These are phyloP conservation scores for Cervus canadensis DNA, from an alignment of 2,113 vertebrate genomes.

Conservation along the genomic window DNA sequence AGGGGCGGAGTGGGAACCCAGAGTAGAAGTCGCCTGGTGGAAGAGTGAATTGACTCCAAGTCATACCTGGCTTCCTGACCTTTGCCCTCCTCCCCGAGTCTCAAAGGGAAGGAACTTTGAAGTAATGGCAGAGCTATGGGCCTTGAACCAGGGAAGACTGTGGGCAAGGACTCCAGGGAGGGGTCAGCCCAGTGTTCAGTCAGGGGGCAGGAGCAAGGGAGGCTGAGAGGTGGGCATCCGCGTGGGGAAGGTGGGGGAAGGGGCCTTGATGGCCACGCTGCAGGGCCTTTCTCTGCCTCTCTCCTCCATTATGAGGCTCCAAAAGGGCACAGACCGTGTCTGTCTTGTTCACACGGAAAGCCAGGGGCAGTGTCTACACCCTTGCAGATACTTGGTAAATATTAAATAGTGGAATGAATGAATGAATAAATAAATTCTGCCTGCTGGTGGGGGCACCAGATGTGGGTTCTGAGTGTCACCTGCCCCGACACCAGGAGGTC, in stretches of 20 bases:
- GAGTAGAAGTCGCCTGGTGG: not conserved
- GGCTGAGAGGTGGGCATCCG: too few species aligned
- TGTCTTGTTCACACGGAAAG: not conserved
- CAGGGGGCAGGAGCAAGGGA: too few species aligned
- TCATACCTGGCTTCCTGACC: not conserved
- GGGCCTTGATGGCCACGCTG: not conserved
- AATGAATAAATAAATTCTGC: too few species aligned
- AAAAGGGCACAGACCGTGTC: accelerated
- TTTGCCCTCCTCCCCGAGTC: not conserved
- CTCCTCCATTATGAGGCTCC: not conserved
- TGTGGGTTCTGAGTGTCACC: not conserved
- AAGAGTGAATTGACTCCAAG: not conserved
- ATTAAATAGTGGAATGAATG: not conserved
- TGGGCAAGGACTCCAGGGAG: not conserved
- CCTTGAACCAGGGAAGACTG: not conserved
- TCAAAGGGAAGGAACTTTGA: not conserved
- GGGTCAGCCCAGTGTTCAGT: not conserved
- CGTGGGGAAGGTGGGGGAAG: not conserved
- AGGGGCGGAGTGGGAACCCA: not conserved
- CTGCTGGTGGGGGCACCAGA: not conserved
- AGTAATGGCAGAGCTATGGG: not conserved
- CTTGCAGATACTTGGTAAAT: not conserved
- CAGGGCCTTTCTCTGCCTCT: not conserved
- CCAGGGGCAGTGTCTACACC: not conserved
- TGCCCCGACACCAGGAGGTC: not conserved